A percentile compares a stretch with the other conserved stretches of the same genome.
These are phyloP conservation scores for Scophthalmus maximus DNA, from an alignment of 2,113 vertebrate genomes.

Conservation along the genomic window DNA sequence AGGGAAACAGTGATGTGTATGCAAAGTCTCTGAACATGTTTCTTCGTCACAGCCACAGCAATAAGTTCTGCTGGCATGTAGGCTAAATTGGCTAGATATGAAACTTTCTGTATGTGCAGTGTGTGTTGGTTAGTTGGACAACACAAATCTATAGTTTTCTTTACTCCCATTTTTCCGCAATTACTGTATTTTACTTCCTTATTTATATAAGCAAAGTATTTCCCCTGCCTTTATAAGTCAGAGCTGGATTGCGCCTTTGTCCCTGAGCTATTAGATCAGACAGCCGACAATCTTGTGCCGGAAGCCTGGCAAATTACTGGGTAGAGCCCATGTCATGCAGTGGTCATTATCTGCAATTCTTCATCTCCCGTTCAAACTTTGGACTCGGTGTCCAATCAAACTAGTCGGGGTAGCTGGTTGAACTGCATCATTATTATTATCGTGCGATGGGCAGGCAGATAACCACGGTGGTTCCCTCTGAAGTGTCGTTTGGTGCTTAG, in stretches of 20 bases:
- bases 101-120: no score
- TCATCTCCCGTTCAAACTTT: constrained; percentile 65
- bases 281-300: constrained; percentile 67
- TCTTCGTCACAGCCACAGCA: neutral
- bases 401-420: constrained; percentile 11
- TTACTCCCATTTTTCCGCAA: neutral
- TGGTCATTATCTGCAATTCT: constrained; percentile 75
- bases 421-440: constrained; percentile 17
- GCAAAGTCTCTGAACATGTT: neutral
- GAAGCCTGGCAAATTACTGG: constrained; percentile 78
- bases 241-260: constrained; percentile 33
- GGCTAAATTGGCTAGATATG: no score
- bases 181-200: neutral
- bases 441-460: neutral
- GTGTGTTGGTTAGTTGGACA: no score
- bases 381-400: constrained; percentile 40
- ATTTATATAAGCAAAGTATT: no score
- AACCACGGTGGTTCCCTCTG: neutral
- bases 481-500: neutral
- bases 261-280: constrained; percentile 66
- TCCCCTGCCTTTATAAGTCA: constrained; percentile 3
- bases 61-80: neutral
- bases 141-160: neutral
- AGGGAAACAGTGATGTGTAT: neutral
- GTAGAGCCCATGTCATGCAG: constrained; percentile 72